Base-by-base conservation (phyloP, 2,888 invertebrate species). In the Epinotia nisella region DNA sequence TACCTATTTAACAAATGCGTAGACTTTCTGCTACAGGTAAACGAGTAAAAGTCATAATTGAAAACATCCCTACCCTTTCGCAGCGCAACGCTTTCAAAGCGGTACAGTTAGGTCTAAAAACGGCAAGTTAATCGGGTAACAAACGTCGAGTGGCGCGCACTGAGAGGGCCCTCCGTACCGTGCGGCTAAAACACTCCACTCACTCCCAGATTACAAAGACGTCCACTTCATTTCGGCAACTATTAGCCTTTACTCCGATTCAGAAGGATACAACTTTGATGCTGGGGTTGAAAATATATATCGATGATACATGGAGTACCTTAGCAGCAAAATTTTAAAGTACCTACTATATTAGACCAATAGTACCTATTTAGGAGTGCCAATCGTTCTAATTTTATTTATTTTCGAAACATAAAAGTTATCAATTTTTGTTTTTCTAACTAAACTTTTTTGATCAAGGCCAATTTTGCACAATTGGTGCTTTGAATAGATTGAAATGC, bases 41-140 rank as follows among this genome's bases (percentile, higher is more conserved):
- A 49, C 5, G 11, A 21, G n/a, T 49, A 45, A 62, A 49, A 53
- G 53, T 53, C n/a, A n/a, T 24, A 53, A 49, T 17, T 35, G 15
- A 51, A 29, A 60, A 61, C 59, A 39, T 59, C 11, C 11, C 55
- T 29, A n/a, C 45, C 51, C 41, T 55, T 59, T 58, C 9, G 19
- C 62, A 15, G n/a, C 49, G 29, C 17, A 19, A 66, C 24, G 55
- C 58, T 64, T 51, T 61, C 45, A 65, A 73, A 62, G 19, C 55
- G 10, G 49, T 45, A 67, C 61, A 19, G 19, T 65, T 71, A 69
- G 70, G 64, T 51, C 61, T 73, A 68, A 64, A 74, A 75, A 75
- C 70, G 66, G 66, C 68, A 74, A 75, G 76, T 74, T 79, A 78
- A 84, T 83, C 80, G 81, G 75, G 79, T 83, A 84, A 82, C 83